Evolutionary conservation across 1,140 invertebrate species (phyloP).

Genomic region (Sitodiplosis mosellana): DNA sequence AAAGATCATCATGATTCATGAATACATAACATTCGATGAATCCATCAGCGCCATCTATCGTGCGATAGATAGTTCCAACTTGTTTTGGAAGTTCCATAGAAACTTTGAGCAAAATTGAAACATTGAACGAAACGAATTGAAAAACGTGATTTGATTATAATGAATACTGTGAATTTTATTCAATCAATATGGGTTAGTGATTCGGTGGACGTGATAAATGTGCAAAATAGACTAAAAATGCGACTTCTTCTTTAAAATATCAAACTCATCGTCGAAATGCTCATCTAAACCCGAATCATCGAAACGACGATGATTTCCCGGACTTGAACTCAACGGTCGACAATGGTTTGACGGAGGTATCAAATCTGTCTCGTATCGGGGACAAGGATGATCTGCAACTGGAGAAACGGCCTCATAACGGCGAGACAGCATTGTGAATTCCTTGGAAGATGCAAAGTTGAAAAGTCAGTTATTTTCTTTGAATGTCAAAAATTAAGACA

Average conservation of each 20-base stretch:
- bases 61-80: no score
- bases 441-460: slow-evolving; percentile 8
- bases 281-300: slow-evolving; percentile 2
- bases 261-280: slow-evolving; percentile 5
- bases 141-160: no score
- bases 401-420: slow-evolving; percentile 29
- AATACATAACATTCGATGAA: no score
- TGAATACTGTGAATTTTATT: no score
- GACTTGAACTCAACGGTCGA: slow-evolving; percentile 15
- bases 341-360: slow-evolving; percentile 18
- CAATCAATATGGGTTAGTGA: no score
- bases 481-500: no score
- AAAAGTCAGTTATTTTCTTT: not conserved
- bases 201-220: no score
- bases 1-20: no score
- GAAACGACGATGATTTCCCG: slow-evolving; percentile 4
- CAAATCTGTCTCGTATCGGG: slow-evolving; percentile 16
- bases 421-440: slow-evolving; percentile 39
- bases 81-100: no score
- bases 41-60: slow-evolving; percentile 23
- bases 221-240: no score
- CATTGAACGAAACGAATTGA: no score
- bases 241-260: slow-evolving; percentile 1
- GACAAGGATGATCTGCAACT: slow-evolving; percentile 21
- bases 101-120: no score